Percentiles rank a stretch among this genome's conserved stretches.
phyloP scores from a whole-genome alignment of 2,797 vertebrate species.

The Urosaurus nigricauda region DNA sequence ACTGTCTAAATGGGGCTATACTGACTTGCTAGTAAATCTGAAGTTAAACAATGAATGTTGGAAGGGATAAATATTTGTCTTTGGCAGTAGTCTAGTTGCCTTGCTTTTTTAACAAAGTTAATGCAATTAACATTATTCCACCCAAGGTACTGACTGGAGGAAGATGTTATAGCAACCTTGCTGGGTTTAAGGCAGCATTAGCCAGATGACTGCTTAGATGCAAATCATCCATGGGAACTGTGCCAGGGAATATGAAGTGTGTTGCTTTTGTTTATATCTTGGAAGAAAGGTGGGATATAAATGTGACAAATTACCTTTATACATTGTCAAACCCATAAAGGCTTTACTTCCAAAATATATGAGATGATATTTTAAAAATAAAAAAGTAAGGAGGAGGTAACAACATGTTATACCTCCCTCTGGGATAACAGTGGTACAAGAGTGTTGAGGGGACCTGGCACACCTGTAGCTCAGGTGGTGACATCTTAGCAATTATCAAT shows the following conservation, averaged over 20 bases:
- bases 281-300: neutral
- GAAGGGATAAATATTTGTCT: neutral
- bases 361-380: neutral
- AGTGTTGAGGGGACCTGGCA: too few species aligned
- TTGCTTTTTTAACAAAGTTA: neutral
- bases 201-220: neutral
- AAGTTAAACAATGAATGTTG: neutral
- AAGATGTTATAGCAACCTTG: neutral
- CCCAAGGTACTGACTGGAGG: neutral
- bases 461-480: too few species aligned
- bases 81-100: neutral
- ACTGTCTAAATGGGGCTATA: slow-evolving; percentile 57
- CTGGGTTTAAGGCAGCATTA: neutral
- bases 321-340: neutral
- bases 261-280: neutral
- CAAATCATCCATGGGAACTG: neutral
- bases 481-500: too few species aligned
- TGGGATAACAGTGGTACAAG: too few species aligned
- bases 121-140: neutral
- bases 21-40: slow-evolving; percentile 16
- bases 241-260: too few species aligned
- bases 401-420: neutral
- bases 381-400: neutral
- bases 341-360: too few species aligned
- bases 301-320: neutral